phyloP scores from a whole-genome alignment of 2,888 invertebrate genomes.

The Watsonalla cultraria region DNA sequence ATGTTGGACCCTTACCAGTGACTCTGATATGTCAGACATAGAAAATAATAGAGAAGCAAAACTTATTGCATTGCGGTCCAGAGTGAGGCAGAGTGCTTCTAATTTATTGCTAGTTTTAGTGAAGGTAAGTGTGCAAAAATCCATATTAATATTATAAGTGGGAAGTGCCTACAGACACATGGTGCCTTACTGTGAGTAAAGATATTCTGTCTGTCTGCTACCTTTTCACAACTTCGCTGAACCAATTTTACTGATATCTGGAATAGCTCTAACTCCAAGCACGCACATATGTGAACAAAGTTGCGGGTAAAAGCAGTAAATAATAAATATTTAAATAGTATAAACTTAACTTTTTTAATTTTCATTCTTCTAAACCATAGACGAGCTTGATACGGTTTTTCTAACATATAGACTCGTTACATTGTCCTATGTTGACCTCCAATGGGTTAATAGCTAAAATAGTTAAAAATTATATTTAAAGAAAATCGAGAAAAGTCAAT shows the following conservation, averaged over 20 bases:
- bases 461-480: too few relatives aligned
- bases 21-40: constrained; percentile 83
- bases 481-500: background rate
- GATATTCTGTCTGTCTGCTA: background rate
- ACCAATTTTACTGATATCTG: too few relatives aligned
- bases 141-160: background rate
- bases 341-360: too few relatives aligned
- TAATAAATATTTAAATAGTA: too few relatives aligned
- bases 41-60: constrained; percentile 76
- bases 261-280: too few relatives aligned
- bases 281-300: too few relatives aligned
- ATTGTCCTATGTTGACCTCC: background rate
- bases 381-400: too few relatives aligned
- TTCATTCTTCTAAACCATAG: too few relatives aligned
- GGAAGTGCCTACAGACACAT: background rate
- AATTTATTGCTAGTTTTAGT: constrained; percentile 78
- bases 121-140: constrained; percentile 57
- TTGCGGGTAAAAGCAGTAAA: too few relatives aligned
- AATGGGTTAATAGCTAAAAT: too few relatives aligned
- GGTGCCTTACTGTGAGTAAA: background rate
- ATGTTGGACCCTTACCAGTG: constrained; percentile 75
- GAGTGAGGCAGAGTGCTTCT: constrained; percentile 83
- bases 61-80: constrained; percentile 71
- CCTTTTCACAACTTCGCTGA: too few relatives aligned
- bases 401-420: too few relatives aligned